A percentile compares a stretch with the other conserved stretches of the same genome.
Evolutionary conservation across 1,140 invertebrate species (phyloP).

Genomic region (Drosophila carrolli): DNA sequence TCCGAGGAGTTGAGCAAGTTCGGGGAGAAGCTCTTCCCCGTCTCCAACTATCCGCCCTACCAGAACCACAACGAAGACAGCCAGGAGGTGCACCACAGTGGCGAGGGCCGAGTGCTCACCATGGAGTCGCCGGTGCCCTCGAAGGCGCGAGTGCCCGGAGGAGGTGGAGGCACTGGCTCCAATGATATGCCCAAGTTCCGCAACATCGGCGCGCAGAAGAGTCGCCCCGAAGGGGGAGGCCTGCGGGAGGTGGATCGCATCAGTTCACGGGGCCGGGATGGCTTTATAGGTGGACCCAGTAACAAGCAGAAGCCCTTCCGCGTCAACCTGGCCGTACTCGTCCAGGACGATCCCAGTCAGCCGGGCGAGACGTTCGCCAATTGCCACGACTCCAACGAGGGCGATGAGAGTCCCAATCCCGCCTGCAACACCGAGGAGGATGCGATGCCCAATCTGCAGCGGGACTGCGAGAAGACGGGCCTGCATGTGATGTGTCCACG

Average conservation of each 20-base stretch:
- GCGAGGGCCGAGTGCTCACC: slow-evolving; percentile 18
- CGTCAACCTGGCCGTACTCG: slow-evolving; percentile 52
- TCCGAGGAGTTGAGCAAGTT: slow-evolving; percentile 51
- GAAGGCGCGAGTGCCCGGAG: slow-evolving; percentile 26
- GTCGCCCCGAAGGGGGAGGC: slow-evolving; percentile 64
- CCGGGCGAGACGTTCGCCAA: slow-evolving; percentile 42
- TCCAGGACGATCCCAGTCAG: slow-evolving; percentile 73
- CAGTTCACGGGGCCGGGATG: slow-evolving; percentile 55
- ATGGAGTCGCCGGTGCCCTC: slow-evolving; percentile 56
- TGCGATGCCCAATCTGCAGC: slow-evolving; percentile 84
- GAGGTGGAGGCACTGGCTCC: slow-evolving; percentile 3
- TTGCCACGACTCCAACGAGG: slow-evolving; percentile 86
- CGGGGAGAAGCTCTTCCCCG: slow-evolving; percentile 47
- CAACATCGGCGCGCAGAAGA: slow-evolving; percentile 61
- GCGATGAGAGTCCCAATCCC: slow-evolving; percentile 86
- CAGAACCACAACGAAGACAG: slow-evolving; percentile 43
- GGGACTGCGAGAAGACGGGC: slow-evolving; percentile 86
- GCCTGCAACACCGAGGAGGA: slow-evolving; percentile 85
- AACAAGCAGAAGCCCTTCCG: slow-evolving; percentile 79
- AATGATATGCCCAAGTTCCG: slow-evolving; percentile 60
- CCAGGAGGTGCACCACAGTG: slow-evolving; percentile 37
- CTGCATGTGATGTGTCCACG: slow-evolving; percentile 88
- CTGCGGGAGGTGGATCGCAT: slow-evolving; percentile 64
- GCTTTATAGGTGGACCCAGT: slow-evolving; percentile 58
- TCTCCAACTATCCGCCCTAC: slow-evolving; percentile 53